Evolutionary conservation across 2,797 vertebrate genomes (phyloP), one percentile per base, ranked within the genome.

Genomic region (Chromobotia macracanthus): DNA sequence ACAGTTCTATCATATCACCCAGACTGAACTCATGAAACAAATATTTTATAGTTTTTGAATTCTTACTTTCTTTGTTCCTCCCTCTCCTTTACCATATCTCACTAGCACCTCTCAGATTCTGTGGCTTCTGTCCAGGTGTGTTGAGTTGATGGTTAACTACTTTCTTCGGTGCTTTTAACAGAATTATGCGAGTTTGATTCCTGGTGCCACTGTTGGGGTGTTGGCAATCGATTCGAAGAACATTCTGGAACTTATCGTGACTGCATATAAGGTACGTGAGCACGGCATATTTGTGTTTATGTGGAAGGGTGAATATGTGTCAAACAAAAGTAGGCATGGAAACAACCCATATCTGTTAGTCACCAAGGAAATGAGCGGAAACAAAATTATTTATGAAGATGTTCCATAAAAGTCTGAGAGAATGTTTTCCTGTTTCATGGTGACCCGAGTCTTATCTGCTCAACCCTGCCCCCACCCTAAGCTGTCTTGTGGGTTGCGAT

Each of bases 171-270:
- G 18, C 48, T 83, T 66, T 46, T 65, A 41, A 13, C 80, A 99
- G 98, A 98, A 95, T 84, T 99, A 98, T 86, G 97, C 97, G 74
- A 91, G 94, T 77, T 90, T 99, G 83, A 99, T 99, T 90, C 97
- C 98, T 85, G 97, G 98, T 41, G 97, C 98, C 77, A 98, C 96
- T 0, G 97, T 99, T 35, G 97, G 97, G 72, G 89, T 89, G 25
- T 86, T 99, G 83, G 94, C 93, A 21, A 46, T 80, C 3, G 95
- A 99, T 90, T 99, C 98, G 0, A 88, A 93, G 80, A 99, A 99
- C 89, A 93, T 99, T 86, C 93, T 98, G 79, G 95, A 99, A 77
- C 51, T 99, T 86, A 99, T 99, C 84, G 90, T 99, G 84, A 93
- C 94, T 1, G 96, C 98, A 0, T 99, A 99, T 86, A 96, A 99